phyloP scores from a whole-genome alignment of 2,888 invertebrate species.

The Zygaena filipendulae region DNA sequence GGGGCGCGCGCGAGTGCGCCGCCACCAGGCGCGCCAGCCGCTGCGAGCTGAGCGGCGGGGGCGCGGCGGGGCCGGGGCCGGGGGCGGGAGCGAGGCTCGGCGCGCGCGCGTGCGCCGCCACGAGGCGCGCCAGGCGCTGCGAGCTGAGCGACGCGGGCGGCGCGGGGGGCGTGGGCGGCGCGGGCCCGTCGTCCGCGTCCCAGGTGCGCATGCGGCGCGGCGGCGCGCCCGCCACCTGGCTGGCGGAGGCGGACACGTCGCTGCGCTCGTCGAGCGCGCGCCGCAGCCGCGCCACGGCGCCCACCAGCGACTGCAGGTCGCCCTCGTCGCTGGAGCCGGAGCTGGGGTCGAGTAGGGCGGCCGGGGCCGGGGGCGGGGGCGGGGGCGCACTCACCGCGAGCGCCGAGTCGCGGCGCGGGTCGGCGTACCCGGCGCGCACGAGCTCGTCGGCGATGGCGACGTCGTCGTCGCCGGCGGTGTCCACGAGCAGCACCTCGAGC shows the following conservation, averaged over 20 bases:
- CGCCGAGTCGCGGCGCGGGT: slow-evolving; percentile 28
- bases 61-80: slow-evolving; percentile 3
- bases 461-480: slow-evolving; percentile 56
- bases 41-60: slow-evolving; percentile 4
- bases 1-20: slow-evolving; percentile 5
- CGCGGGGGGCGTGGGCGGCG: slow-evolving; percentile 1
- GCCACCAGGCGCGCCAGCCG: slow-evolving; percentile 8
- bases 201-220: slow-evolving; percentile 29
- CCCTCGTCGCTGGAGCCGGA: background rate
- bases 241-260: slow-evolving; percentile 36
- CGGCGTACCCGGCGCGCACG: slow-evolving; percentile 58
- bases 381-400: slow-evolving; percentile 33
- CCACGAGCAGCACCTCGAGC: slow-evolving; percentile 55
- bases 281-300: slow-evolving; percentile 6
- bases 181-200: slow-evolving; percentile 20
- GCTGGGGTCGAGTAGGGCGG: slow-evolving; percentile 5
- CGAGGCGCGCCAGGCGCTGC: slow-evolving; percentile 7
- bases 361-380: slow-evolving; percentile 6
- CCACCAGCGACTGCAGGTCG: slow-evolving; percentile 5
- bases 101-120: slow-evolving; percentile 7
- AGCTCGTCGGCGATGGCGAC: slow-evolving; percentile 56
- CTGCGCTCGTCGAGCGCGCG: slow-evolving; percentile 16
- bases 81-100: slow-evolving; percentile 4
- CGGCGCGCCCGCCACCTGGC: slow-evolving; percentile 24
- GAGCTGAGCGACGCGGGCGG: slow-evolving; percentile 5